Evolutionary conservation across 2,797 vertebrate genomes (phyloP).

Genomic region (Sandelia bainsii): DNA sequence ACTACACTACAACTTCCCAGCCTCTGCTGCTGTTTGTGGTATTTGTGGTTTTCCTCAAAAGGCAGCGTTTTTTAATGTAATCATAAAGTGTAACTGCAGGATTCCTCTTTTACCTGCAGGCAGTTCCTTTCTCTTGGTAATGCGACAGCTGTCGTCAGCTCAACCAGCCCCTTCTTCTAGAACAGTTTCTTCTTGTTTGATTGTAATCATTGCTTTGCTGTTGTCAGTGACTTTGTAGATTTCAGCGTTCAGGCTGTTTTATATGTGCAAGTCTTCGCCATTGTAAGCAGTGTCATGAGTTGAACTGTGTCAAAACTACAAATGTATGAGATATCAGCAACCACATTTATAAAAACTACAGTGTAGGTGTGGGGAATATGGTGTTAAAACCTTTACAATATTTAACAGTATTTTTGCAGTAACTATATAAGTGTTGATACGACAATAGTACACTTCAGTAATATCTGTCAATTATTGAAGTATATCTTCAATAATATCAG

Average conservation of each 20-base stretch:
- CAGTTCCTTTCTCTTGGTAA: conserved; percentile 12
- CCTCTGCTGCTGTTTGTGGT: not conserved
- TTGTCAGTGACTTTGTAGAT: conserved; percentile 37
- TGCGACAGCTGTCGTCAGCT: not conserved
- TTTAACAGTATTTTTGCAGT: too few relatives aligned
- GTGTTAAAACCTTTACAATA: too few relatives aligned
- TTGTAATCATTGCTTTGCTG: conserved; percentile 45
- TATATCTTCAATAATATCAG: too few relatives aligned
- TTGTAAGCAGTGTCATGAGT: conserved; percentile 57
- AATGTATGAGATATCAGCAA: conserved; percentile 23
- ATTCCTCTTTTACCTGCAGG: conserved; percentile 39
- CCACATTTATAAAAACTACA: not conserved
- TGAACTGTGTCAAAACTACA: conserved; percentile 23
- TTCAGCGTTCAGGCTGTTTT: conserved; percentile 23
- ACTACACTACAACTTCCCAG: not conserved
- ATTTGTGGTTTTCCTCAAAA: not conserved
- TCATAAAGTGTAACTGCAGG: not conserved
- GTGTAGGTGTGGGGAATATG: too few relatives aligned
- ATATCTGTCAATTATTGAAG: too few relatives aligned
- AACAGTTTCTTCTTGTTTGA: conserved; percentile 67
- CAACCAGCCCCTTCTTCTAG: not conserved
- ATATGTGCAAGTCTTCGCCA: conserved; percentile 1
- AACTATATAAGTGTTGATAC: too few relatives aligned
- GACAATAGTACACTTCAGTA: too few relatives aligned
- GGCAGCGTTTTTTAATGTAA: not conserved